phyloP scores from a whole-genome alignment of 1,140 invertebrate species.

The Doryteuthis pealeii region DNA sequence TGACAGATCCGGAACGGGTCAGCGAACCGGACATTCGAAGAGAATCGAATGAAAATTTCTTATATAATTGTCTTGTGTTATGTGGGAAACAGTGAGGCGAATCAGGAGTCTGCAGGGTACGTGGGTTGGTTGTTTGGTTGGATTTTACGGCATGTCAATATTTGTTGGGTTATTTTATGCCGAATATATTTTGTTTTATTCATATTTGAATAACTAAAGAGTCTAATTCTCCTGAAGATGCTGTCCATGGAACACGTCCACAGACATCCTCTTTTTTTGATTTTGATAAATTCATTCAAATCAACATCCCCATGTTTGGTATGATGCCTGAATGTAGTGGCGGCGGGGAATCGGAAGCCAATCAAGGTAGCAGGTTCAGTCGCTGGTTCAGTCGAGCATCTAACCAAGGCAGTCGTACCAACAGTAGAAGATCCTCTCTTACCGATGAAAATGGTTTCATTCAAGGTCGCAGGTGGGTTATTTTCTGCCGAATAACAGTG shows the following conservation, averaged over 20 bases:
- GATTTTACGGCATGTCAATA: too few relatives aligned
- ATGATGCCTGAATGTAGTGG: slow-evolving; percentile 53
- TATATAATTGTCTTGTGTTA: too few relatives aligned
- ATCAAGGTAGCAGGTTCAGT: slow-evolving; percentile 53
- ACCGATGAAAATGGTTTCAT: slow-evolving; percentile 71
- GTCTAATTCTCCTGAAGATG: slow-evolving; percentile 38
- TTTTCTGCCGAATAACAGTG: too few relatives aligned
- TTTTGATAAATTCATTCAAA: slow-evolving; percentile 74
- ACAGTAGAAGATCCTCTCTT: slow-evolving; percentile 66
- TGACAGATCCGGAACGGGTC: too few relatives aligned
- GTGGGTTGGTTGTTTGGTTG: too few relatives aligned
- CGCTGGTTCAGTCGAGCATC: slow-evolving; percentile 49
- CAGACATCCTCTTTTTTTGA: slow-evolving; percentile 65
- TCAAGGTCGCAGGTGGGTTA: slow-evolving; percentile 66
- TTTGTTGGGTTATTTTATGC: too few relatives aligned
- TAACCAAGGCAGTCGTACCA: slow-evolving; percentile 42
- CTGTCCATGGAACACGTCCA: slow-evolving; percentile 20
- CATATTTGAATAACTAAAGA: too few relatives aligned
- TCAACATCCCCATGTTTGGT: slow-evolving; percentile 64
- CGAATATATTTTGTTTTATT: too few relatives aligned
- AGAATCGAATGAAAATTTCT: too few relatives aligned
- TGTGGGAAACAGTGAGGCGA: too few relatives aligned
- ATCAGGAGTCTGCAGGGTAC: too few relatives aligned
- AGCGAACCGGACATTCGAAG: too few relatives aligned
- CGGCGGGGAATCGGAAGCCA: slow-evolving; percentile 22